Conservation (phyloP, 30 jellyfish, hydroid and myxozoan genomes). For the Cassiopea xamachana region DNA sequence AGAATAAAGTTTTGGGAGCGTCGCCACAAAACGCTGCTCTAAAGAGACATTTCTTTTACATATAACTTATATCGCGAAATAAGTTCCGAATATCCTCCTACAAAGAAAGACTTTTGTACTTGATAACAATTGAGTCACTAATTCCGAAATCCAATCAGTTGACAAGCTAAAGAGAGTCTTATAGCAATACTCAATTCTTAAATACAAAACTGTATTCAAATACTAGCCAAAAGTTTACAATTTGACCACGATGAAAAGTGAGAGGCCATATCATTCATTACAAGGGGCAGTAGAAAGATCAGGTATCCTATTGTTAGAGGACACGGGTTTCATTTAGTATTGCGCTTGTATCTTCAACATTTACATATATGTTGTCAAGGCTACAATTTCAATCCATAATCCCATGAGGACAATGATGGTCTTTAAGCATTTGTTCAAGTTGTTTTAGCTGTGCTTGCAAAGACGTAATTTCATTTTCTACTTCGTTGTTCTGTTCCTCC, state of each 20-base stretch:
- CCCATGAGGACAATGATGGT: conserved; percentile 75
- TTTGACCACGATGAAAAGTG: neutral
- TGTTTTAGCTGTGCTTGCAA: conserved; percentile 79
- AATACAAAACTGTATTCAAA: neutral
- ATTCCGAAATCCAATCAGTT: neutral
- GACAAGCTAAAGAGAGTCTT: too few relatives aligned
- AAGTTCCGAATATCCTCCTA: too few relatives aligned
- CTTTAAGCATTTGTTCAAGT: conserved; percentile 76
- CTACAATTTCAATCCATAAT: conserved; percentile 5
- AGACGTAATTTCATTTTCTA: conserved; percentile 73
- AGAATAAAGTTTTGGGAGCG: too few relatives aligned
- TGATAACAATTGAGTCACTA: neutral
- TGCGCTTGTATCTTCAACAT: neutral
- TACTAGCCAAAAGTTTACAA: neutral
- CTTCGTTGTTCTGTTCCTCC: conserved; percentile 77
- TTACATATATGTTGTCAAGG: neutral
- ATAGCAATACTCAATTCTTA: too few relatives aligned
- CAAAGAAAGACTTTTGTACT: neutral
- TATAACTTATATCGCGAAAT: neutral
- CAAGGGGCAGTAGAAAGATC: too few relatives aligned
- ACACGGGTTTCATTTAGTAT: neutral
- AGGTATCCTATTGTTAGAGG: neutral
- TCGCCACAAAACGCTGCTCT: too few relatives aligned
- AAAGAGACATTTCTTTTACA: too few relatives aligned
- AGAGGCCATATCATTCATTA: neutral